Evolutionary conservation across 2,113 vertebrate genomes (phyloP).

Genomic region (Zapus hudsonius): DNA sequence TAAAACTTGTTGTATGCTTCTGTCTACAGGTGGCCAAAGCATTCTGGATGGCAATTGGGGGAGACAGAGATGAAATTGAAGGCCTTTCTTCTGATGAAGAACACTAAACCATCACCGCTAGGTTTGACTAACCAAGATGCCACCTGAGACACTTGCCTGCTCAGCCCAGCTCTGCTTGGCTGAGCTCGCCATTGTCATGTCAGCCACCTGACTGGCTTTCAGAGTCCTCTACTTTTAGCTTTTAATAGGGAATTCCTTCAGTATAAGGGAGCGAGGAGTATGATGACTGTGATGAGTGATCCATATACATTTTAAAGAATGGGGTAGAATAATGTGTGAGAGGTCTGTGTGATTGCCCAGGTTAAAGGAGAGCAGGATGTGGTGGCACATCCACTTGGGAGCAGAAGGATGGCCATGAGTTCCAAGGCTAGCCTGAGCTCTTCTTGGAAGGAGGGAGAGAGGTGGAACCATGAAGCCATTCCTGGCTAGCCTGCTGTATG

Average conservation of each 20-base stretch:
- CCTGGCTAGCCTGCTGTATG: background rate
- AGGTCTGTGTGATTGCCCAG: background rate
- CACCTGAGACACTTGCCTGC: background rate
- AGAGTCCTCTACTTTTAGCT: background rate
- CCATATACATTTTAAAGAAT: background rate
- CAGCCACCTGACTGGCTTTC: background rate
- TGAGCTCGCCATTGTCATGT: background rate
- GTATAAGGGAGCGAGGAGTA: background rate
- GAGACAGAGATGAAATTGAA: conserved; percentile 97
- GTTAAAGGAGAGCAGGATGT: background rate
- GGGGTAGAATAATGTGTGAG: background rate
- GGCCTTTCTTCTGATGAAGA: conserved; percentile 96
- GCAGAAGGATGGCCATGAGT: background rate
- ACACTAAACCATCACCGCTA: conserved; percentile 81
- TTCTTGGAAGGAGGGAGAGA: too few species aligned
- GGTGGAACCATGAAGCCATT: background rate
- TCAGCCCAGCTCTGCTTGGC: background rate
- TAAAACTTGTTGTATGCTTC: background rate
- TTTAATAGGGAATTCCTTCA: background rate
- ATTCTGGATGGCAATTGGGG: conserved; percentile 99
- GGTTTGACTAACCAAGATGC: background rate
- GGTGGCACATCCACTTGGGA: background rate
- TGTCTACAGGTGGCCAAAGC: conserved; percentile 94
- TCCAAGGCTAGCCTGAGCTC: background rate
- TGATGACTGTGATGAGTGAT: background rate